Evolutionary conservation across 2,888 invertebrate species (phyloP).

Genomic region (Acanthoscelides obtectus): DNA sequence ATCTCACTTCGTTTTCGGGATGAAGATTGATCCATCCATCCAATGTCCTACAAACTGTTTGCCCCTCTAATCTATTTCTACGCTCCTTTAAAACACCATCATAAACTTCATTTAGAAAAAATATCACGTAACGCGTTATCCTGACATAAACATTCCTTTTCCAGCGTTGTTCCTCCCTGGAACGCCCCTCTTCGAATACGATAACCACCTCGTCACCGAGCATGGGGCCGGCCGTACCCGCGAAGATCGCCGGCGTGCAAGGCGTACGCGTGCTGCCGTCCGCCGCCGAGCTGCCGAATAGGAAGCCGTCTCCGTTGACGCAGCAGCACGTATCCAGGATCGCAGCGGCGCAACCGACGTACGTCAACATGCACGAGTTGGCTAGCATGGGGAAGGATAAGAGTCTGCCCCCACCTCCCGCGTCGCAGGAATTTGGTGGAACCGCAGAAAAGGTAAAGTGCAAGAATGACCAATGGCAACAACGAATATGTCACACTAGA

Average conservation of each 20-base stretch:
- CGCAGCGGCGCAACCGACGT: conserved; percentile 66
- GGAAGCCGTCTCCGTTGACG: conserved; percentile 66
- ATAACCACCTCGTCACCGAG: background rate
- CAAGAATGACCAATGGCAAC: no score
- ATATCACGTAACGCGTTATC: no score
- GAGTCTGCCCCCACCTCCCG: conserved; percentile 56
- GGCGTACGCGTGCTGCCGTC: conserved; percentile 46
- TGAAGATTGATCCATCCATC: no score
- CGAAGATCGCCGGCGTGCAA: conserved; percentile 47
- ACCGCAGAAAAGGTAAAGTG: conserved; percentile 51
- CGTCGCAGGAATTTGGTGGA: conserved; percentile 42
- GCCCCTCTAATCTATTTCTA: no score
- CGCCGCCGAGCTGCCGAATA: conserved; percentile 42
- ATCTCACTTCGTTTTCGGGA: no score
- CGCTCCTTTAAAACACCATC: no score
- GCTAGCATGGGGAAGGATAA: conserved; percentile 67
- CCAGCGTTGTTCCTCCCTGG: conserved; percentile 81
- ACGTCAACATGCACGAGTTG: conserved; percentile 89
- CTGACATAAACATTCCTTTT: conserved; percentile 11
- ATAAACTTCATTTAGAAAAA: no score
- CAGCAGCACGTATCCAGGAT: conserved; percentile 70
- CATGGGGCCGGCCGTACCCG: conserved; percentile 51
- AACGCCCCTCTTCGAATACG: conserved; percentile 56
- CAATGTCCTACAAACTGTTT: no score
- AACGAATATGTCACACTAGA: no score